Evolutionary conservation across 2,888 invertebrate genomes (phyloP).

Genomic region (Phrixothrix hirtus): DNA sequence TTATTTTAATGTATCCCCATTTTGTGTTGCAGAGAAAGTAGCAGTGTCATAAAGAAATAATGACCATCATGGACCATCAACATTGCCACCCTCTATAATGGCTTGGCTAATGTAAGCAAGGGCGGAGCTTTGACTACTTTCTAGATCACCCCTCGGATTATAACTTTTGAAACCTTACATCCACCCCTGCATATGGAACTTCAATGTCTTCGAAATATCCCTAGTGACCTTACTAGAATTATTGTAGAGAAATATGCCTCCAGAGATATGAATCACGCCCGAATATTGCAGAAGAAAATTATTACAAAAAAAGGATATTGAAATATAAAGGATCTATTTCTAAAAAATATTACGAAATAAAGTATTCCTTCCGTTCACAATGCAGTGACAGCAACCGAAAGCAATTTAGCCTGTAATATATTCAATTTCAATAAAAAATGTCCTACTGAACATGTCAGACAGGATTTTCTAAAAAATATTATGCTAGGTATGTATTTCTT

Average conservation of each 20-base stretch:
- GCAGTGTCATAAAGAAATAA: constrained; percentile 21
- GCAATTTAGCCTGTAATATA: constrained; percentile 24
- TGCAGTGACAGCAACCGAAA: constrained; percentile 21
- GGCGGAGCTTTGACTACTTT: constrained; percentile 28
- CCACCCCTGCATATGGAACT: constrained; percentile 28
- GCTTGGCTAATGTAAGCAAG: constrained; percentile 23
- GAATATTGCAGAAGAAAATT: constrained; percentile 26
- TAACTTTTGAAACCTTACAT: constrained; percentile 28
- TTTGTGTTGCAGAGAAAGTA: constrained; percentile 19
- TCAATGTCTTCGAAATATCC: constrained; percentile 23
- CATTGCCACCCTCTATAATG: constrained; percentile 26
- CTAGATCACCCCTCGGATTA: constrained; percentile 30
- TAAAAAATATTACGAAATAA: constrained; percentile 23
- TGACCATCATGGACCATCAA: constrained; percentile 30
- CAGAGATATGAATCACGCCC: constrained; percentile 35
- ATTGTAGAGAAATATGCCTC: constrained; percentile 26
- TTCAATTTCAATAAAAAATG: constrained; percentile 24
- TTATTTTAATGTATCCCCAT: constrained; percentile 16
- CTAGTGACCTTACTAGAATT: constrained; percentile 29
- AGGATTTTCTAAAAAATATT: constrained; percentile 4
- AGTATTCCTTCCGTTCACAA: constrained; percentile 22
- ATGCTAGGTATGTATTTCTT: no score
- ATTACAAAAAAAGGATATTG: constrained; percentile 25
- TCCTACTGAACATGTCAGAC: constrained; percentile 1
- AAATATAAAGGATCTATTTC: constrained; percentile 21